These are phyloP conservation scores for Chrosomus eos DNA, from an alignment of 2,797 vertebrate species.

Conservation along the genomic window DNA sequence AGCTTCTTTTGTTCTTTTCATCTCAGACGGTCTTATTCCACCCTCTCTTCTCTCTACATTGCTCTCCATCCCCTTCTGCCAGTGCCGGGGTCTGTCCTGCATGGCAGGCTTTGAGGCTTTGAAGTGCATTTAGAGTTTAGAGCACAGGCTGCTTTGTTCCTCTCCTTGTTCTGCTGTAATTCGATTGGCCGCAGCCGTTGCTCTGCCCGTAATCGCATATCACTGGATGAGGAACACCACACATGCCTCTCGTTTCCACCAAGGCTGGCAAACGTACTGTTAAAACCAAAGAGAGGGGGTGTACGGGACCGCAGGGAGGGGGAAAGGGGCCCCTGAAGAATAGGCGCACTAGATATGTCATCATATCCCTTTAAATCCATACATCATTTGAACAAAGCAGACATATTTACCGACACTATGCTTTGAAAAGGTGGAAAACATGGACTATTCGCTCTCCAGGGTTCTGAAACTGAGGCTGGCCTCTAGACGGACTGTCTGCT, in stretches of 20 bases:
- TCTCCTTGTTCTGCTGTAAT: slow-evolving; percentile 42
- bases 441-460: slow-evolving; percentile 53
- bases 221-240: slow-evolving; percentile 13
- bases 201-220: slow-evolving; percentile 4
- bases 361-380: slow-evolving; percentile 47
- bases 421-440: slow-evolving; percentile 5
- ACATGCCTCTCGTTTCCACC: background rate
- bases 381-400: slow-evolving; percentile 55
- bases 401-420: slow-evolving; percentile 16
- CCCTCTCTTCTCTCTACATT: background rate
- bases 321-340: slow-evolving; percentile 38
- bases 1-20: slow-evolving; percentile 7
- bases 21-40: background rate
- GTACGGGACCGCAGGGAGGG: background rate
- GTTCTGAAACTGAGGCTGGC: slow-evolving; percentile 56
- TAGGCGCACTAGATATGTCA: slow-evolving; percentile 58
- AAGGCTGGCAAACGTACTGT: slow-evolving; percentile 20
- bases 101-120: slow-evolving; percentile 34
- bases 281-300: slow-evolving; percentile 17
- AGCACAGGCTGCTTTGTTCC: slow-evolving; percentile 39
- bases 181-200: slow-evolving; percentile 1
- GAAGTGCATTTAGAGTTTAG: slow-evolving; percentile 32
- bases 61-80: background rate
- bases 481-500: slow-evolving; percentile 1
- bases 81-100: slow-evolving; percentile 3